Evolutionary conservation across 2,797 vertebrate genomes (phyloP).

Genomic region (Trachops cirrhosus): DNA sequence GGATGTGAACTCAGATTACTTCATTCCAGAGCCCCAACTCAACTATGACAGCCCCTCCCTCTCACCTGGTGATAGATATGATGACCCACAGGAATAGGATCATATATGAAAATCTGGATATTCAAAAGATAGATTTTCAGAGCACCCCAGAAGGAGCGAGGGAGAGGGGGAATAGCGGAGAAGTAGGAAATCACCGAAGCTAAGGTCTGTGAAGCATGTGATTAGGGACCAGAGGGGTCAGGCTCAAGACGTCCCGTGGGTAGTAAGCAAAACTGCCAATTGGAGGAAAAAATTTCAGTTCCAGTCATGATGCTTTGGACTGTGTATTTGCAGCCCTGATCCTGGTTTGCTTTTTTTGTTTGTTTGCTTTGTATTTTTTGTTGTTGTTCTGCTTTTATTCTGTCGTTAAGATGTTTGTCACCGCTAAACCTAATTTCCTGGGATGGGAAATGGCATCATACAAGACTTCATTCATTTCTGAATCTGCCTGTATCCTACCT

Average conservation of each 20-base stretch:
- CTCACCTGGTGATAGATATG: background rate
- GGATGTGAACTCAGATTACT: background rate
- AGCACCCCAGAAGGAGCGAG: accelerated
- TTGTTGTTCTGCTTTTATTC: background rate
- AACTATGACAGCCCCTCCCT: background rate
- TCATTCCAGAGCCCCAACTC: background rate
- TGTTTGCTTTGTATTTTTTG: background rate
- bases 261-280: background rate
- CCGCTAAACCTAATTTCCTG: background rate
- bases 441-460: background rate
- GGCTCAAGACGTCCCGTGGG: accelerated
- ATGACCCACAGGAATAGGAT: background rate
- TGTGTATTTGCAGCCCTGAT: background rate
- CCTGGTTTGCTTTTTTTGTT: background rate
- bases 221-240: accelerated
- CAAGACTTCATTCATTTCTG: background rate
- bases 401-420: background rate
- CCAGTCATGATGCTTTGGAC: background rate
- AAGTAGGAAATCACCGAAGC: background rate
- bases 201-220: background rate
- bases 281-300: background rate
- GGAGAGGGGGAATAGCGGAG: background rate
- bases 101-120: background rate
- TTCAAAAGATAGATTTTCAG: background rate
- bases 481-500: background rate